Evolutionary conservation across 2,797 vertebrate species (phyloP), one percentile per base, ranked within the genome.

Genomic region (Heteromormyrus szaboi): DNA sequence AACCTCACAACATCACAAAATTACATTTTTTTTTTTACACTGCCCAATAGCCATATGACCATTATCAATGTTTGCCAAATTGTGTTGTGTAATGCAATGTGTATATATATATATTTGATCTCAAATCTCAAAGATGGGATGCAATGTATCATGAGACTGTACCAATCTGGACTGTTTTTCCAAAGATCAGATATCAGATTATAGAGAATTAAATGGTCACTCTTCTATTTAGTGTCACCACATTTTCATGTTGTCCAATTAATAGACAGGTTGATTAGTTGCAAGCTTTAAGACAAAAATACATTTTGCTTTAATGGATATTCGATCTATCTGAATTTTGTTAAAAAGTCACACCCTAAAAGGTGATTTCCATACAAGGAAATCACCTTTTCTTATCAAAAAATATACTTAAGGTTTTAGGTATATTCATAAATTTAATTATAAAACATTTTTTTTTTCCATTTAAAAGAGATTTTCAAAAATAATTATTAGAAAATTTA

Each of bases 1-100:
- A 93, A 92, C 92, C 86, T 44, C 88, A 90, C 9, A 87, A 90
- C 89, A 91, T 90, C 89, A 89, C 50, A 29, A 84, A 6, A 25
- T 33, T 8, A 17, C n/a, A 22, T 41, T n/a, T 17, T 90, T 90
- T 44, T 91, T 56, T 14, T 0, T 54, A 53, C 51, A 83, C 37
- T 83, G 44, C 19, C 2, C 44, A 46, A 48, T 83, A 83, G 46
- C 5, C 19, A 48, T 48, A 22, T 83, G 79, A 48, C 37, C 79
- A 83, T 83, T 37, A 83, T 83, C 44, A 22, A 11, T 44, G 79
- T 48, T 48, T 83, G 79, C 37, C 19, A 48, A 83, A 83, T 83
- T 83, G 46, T 22, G 19, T 41, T 44, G 17, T 22, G 46, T 46
- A 83, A 48, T 83, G 44, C 79, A 9, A 48, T n/a, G 44, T 83